Conservation (phyloP, 2,797 vertebrate species). For the Pygocentrus nattereri region DNA sequence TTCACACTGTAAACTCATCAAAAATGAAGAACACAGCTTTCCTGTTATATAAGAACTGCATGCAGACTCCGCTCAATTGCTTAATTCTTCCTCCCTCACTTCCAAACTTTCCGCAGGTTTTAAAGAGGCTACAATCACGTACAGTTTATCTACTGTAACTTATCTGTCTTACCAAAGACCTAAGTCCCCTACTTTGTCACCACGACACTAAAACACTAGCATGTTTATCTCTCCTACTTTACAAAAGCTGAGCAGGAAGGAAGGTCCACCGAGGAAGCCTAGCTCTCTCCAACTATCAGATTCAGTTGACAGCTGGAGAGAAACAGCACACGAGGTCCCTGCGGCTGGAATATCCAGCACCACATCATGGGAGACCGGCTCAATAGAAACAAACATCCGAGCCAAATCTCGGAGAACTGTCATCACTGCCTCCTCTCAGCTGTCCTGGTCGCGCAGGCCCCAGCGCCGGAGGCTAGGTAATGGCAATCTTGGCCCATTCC, state of each 20-base stretch:
- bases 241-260: slow-evolving; percentile 13
- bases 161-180: background rate
- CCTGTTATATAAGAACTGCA: background rate
- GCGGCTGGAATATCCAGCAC: background rate
- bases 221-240: background rate
- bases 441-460: background rate
- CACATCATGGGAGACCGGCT: slow-evolving; percentile 4
- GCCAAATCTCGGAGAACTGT: background rate
- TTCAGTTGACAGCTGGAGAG: slow-evolving; percentile 8
- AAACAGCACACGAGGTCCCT: background rate
- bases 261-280: background rate
- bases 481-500: slow-evolving; percentile 20
- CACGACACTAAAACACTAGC: slow-evolving; percentile 12
- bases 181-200: background rate
- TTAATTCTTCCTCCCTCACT: background rate
- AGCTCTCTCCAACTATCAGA: slow-evolving; percentile 14
- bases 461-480: slow-evolving; percentile 12
- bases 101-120: background rate
- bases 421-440: background rate
- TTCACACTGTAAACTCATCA: background rate
- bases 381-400: slow-evolving; percentile 18
- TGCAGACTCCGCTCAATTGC: background rate
- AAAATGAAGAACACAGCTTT: background rate
- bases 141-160: background rate
- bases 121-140: background rate